Evolutionary conservation across 2,888 invertebrate genomes (phyloP).

Genomic region (Liopterus haemorrhoidalis): DNA sequence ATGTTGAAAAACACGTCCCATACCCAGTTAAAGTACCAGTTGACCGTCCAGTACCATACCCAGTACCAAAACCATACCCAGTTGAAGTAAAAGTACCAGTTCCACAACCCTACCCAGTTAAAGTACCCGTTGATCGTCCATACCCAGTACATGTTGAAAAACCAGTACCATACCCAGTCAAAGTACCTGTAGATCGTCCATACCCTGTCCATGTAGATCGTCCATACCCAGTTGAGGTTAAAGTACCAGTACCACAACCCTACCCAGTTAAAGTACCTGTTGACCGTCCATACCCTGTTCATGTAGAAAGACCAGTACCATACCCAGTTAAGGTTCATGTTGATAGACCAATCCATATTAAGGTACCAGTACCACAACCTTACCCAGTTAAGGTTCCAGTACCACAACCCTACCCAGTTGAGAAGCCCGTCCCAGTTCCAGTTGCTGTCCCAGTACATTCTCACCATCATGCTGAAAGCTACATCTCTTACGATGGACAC

Average conservation of each 20-base stretch:
- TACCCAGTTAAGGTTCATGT: conserved; percentile 60
- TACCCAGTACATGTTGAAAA: conserved; percentile 65
- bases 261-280: conserved; percentile 49
- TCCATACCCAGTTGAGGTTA: conserved; percentile 57
- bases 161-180: conserved; percentile 60
- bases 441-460: conserved; percentile 36
- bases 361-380: conserved; percentile 52
- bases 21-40: conserved; percentile 69
- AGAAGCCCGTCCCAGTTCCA: conserved; percentile 50
- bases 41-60: conserved; percentile 63
- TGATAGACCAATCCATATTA: conserved; percentile 52
- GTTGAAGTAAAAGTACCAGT: conserved; percentile 70
- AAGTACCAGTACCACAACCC: conserved; percentile 51
- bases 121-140: conserved; percentile 63
- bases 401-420: conserved; percentile 66
- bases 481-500: conserved; percentile 31
- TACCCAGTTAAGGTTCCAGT: conserved; percentile 57
- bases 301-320: conserved; percentile 58
- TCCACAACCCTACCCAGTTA: conserved; percentile 70
- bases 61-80: conserved; percentile 69
- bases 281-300: conserved; percentile 61
- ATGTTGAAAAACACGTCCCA: conserved; percentile 50
- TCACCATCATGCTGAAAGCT: conserved; percentile 27
- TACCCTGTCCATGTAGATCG: conserved; percentile 59
- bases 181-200: conserved; percentile 52